Conservation (phyloP, 2,888 invertebrate genomes). For the Drosophila gaucha region DNA sequence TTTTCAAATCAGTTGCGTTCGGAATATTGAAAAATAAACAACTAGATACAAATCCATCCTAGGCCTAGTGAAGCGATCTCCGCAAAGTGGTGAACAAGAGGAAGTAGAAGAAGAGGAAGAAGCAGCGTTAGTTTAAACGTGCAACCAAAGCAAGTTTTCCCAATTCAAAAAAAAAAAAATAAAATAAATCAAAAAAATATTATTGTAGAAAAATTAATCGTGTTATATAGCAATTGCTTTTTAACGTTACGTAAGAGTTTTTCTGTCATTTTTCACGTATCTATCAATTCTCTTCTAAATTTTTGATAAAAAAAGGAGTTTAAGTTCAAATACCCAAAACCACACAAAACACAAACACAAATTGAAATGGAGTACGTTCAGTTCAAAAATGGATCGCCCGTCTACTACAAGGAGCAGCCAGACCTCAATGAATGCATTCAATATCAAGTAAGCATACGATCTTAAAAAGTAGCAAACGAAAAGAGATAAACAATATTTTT, state of each 20-base stretch:
- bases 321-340: slow-evolving; percentile 63
- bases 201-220: slow-evolving; percentile 25
- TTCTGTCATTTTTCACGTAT: slow-evolving; percentile 55
- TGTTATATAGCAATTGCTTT: slow-evolving; percentile 30
- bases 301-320: slow-evolving; percentile 66
- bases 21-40: slow-evolving; percentile 85
- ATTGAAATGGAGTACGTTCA: slow-evolving; percentile 84
- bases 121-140: slow-evolving; percentile 70
- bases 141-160: slow-evolving; percentile 75
- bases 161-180: slow-evolving; percentile 24
- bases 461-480: not conserved
- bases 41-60: slow-evolving; percentile 69
- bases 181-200: slow-evolving; percentile 9
- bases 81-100: slow-evolving; percentile 59
- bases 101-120: slow-evolving; percentile 38
- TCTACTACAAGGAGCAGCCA: slow-evolving; percentile 84
- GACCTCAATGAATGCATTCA: slow-evolving; percentile 85
- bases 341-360: slow-evolving; percentile 57
- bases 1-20: slow-evolving; percentile 85
- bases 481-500: not conserved
- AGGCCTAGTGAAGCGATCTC: slow-evolving; percentile 82
- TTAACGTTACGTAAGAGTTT: slow-evolving; percentile 55
- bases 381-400: slow-evolving; percentile 85
- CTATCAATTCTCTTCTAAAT: slow-evolving; percentile 54
- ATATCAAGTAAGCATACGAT: slow-evolving; percentile 84